Percentiles rank a stretch among this genome's conserved stretches.
phyloP scores from a whole-genome alignment of 1,140 invertebrate species.

The Cepaea nemoralis region DNA sequence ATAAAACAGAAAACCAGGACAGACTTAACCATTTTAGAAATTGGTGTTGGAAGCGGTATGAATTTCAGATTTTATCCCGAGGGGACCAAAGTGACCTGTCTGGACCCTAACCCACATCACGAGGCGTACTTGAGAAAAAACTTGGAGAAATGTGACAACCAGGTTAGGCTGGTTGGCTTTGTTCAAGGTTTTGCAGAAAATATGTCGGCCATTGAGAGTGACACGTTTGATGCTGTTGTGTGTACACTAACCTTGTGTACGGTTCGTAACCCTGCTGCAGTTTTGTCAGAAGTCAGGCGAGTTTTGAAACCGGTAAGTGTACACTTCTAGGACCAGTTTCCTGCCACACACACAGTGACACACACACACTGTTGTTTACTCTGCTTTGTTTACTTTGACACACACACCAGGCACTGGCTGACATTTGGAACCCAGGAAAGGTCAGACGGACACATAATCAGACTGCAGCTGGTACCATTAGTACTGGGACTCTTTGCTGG shows the following conservation, averaged over 20 bases:
- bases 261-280: constrained; percentile 19
- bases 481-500: no score
- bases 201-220: constrained; percentile 12
- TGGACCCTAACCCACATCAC: constrained; percentile 28
- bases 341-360: no score
- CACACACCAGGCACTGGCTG: no score
- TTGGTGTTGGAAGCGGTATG: constrained; percentile 27
- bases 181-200: constrained; percentile 18
- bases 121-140: background rate
- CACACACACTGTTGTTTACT: no score
- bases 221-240: constrained; percentile 21
- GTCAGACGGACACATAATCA: no score
- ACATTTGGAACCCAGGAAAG: no score
- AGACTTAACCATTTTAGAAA: constrained; percentile 24
- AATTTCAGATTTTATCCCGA: constrained; percentile 29
- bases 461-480: no score
- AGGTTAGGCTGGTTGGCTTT: background rate
- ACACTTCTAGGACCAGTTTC: no score
- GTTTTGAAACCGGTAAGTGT: constrained; percentile 27
- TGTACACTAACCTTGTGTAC: constrained; percentile 32
- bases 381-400: no score
- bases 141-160: constrained; percentile 6
- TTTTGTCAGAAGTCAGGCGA: constrained; percentile 13
- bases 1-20: background rate
- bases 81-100: background rate